phyloP scores from a whole-genome alignment of 2,888 invertebrate species.

The Cylloceria caligata region DNA sequence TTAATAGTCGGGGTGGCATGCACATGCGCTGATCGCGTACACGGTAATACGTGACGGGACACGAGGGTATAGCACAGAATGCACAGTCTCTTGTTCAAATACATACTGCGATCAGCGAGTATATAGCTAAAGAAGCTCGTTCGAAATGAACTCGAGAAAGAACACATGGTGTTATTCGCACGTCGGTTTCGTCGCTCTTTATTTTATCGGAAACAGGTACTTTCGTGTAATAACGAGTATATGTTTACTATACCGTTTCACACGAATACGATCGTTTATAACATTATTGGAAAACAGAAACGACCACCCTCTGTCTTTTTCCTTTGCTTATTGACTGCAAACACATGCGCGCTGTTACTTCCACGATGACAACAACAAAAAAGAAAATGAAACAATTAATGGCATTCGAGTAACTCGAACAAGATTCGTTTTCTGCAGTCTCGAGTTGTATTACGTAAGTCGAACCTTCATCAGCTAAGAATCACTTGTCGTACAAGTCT shows the following conservation, averaged over 20 bases:
- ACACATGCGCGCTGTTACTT: too few relatives aligned
- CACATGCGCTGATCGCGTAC: slow-evolving; percentile 37
- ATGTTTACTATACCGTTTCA: slow-evolving; percentile 10
- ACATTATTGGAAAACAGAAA: slow-evolving; percentile 25
- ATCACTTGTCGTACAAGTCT: slow-evolving; percentile 48
- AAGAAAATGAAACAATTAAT: slow-evolving; percentile 29
- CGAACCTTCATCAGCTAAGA: slow-evolving; percentile 42
- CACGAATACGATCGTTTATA: slow-evolving; percentile 14
- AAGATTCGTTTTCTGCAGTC: slow-evolving; percentile 42
- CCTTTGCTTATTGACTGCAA: not conserved
- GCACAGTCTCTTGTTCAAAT: not conserved
- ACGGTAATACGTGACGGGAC: slow-evolving; percentile 44
- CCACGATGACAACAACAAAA: too few relatives aligned
- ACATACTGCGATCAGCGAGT: slow-evolving; percentile 1
- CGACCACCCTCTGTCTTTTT: not conserved
- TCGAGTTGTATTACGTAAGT: slow-evolving; percentile 43
- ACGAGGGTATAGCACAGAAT: slow-evolving; percentile 26
- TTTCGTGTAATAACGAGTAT: slow-evolving; percentile 14
- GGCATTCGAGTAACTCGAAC: slow-evolving; percentile 8
- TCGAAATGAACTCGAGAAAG: not conserved
- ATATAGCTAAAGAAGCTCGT: not conserved
- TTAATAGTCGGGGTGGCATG: slow-evolving; percentile 38
- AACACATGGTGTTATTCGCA: not conserved
- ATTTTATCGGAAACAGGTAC: slow-evolving; percentile 36
- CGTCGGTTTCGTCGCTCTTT: not conserved